Percentiles rank a stretch among this genome's conserved stretches.
Conservation (phyloP, 2,113 vertebrate species). For the Hymenochirus boettgeri region DNA sequence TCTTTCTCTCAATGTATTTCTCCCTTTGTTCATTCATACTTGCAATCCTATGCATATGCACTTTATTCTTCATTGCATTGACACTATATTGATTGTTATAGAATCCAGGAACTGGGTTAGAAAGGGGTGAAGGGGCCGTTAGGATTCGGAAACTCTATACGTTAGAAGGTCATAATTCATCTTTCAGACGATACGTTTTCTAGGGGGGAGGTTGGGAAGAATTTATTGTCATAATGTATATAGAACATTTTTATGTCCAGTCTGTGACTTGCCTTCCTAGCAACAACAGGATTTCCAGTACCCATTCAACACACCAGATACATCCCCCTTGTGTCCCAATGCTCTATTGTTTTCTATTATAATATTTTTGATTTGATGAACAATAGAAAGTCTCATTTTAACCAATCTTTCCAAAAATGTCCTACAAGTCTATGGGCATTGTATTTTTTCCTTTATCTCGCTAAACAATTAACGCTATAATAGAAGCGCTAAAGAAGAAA, state of each 20-base stretch:
- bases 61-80: no score
- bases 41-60: no score
- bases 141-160: constrained; percentile 13
- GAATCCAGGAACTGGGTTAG: constrained; percentile 8
- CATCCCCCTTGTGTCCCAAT: no score
- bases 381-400: no score
- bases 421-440: no score
- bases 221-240: constrained; percentile 40
- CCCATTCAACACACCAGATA: not conserved
- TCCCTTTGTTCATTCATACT: no score
- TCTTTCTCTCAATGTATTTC: no score
- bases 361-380: no score
- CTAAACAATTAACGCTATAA: not conserved
- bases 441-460: not conserved
- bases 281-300: not conserved
- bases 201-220: constrained; percentile 12
- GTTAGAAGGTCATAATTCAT: constrained; percentile 27
- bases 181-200: constrained; percentile 16
- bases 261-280: constrained; percentile 12
- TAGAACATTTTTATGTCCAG: constrained; percentile 13
- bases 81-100: not conserved
- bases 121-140: constrained; percentile 2
- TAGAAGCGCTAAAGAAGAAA: not conserved
- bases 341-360: no score
- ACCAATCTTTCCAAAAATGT: no score